A percentile compares a stretch with the other conserved stretches of the same genome.
phyloP scores from a whole-genome alignment of 2,113 vertebrate species.

The Nannobrachium achirus region DNA sequence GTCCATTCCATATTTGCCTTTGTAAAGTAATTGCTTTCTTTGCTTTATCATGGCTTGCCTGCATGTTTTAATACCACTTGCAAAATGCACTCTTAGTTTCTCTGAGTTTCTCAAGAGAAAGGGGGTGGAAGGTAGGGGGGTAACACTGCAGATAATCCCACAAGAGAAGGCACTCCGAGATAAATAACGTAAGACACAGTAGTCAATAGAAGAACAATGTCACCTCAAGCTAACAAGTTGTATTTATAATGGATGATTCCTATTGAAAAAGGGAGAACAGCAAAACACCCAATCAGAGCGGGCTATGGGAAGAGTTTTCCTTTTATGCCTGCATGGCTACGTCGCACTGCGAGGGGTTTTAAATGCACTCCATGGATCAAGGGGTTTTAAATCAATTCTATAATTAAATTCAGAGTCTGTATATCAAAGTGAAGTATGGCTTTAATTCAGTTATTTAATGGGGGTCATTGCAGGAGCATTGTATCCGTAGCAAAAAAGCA shows the following conservation, averaged over 20 bases:
- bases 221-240: too few species aligned
- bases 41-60: slow-evolving; percentile 25
- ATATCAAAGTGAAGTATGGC: slow-evolving; percentile 34
- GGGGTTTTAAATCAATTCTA: slow-evolving; percentile 38
- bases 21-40: slow-evolving; percentile 47
- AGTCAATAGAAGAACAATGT: slow-evolving; percentile 17
- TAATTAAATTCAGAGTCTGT: slow-evolving; percentile 20
- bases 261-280: slow-evolving; percentile 37
- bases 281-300: not conserved
- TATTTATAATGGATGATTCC: slow-evolving; percentile 48
- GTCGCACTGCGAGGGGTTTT: slow-evolving; percentile 2
- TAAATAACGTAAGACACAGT: slow-evolving; percentile 24
- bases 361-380: slow-evolving; percentile 48
- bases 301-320: too few species aligned
- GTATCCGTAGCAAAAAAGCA: not conserved
- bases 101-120: slow-evolving; percentile 28
- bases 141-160: too few species aligned
- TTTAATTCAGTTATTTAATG: slow-evolving; percentile 37
- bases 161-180: slow-evolving; percentile 11
- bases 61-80: slow-evolving; percentile 34
- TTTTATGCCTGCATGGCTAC: too few species aligned
- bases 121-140: too few species aligned
- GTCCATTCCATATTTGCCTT: slow-evolving; percentile 30
- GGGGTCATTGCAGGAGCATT: slow-evolving; percentile 40
- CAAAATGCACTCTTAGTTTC: slow-evolving; percentile 39